These are phyloP conservation scores for Trinorchestia longiramus DNA, from an alignment of 1,140 invertebrate species.

Conservation along the genomic window DNA sequence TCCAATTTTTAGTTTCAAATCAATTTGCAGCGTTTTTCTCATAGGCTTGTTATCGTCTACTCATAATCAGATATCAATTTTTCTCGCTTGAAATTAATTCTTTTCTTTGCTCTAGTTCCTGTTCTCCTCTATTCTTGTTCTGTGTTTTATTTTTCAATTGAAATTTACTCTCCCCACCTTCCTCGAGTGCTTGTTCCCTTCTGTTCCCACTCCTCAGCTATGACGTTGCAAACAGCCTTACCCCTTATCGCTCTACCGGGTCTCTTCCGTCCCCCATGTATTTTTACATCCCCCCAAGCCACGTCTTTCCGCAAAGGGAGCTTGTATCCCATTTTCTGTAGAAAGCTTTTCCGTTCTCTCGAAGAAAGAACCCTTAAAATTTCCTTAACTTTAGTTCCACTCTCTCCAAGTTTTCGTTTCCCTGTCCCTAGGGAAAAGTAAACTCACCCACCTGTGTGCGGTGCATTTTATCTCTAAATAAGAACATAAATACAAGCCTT, in stretches of 20 bases:
- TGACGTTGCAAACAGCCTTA: background rate
- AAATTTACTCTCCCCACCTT: too few species aligned
- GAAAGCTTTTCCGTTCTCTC: background rate
- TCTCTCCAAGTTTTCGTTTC: background rate
- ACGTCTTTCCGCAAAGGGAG: background rate
- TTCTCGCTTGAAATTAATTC: too few species aligned
- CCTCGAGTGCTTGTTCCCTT: background rate
- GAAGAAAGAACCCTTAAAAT: background rate
- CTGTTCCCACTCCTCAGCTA: background rate
- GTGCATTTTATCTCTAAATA: too few species aligned
- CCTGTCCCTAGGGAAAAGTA: background rate
- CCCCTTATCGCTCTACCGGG: background rate
- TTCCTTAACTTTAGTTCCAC: background rate
- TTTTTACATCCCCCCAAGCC: background rate
- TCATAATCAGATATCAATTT: too few species aligned
- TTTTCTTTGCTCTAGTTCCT: too few species aligned
- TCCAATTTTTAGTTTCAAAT: too few species aligned
- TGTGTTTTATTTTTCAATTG: too few species aligned
- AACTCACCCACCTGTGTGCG: background rate
- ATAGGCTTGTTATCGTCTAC: too few species aligned
- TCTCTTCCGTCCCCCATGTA: background rate
- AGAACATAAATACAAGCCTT: background rate
- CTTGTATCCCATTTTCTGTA: slow-evolving; percentile 26
- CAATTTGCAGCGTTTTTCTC: too few species aligned
- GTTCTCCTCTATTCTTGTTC: too few species aligned